These are phyloP conservation scores for Apamea sordens DNA, from an alignment of 2,888 invertebrate species.

Conservation along the genomic window DNA sequence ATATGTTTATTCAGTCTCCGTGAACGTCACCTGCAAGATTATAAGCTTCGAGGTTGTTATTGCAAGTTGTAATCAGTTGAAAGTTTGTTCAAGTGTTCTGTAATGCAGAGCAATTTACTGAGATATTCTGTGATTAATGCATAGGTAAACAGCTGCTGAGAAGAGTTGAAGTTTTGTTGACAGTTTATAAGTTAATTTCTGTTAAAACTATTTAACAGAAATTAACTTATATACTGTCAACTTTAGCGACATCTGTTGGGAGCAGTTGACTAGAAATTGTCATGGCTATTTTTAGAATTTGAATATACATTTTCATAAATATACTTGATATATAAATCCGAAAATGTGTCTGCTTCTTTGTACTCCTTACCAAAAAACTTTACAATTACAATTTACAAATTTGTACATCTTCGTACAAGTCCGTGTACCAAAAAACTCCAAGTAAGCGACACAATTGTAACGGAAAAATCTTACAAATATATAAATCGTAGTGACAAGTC, in stretches of 20 bases:
- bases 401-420: too few relatives aligned
- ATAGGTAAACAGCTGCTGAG: background rate
- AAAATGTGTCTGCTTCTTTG: background rate
- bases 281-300: background rate
- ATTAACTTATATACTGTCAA: too few relatives aligned
- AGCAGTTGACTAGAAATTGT: background rate
- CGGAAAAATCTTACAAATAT: too few relatives aligned
- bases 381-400: too few relatives aligned
- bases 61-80: constrained; percentile 11
- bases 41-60: background rate
- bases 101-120: background rate
- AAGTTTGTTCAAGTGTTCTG: constrained; percentile 1
- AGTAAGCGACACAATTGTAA: too few relatives aligned
- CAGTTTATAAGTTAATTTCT: background rate
- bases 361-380: too few relatives aligned
- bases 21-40: constrained; percentile 9
- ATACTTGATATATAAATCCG: background rate
- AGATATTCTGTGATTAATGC: constrained; percentile 14
- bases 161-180: background rate
- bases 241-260: background rate
- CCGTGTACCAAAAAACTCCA: too few relatives aligned
- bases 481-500: too few relatives aligned
- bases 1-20: background rate
- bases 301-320: background rate
- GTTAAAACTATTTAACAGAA: too few relatives aligned